Percentiles rank a stretch among this genome's conserved stretches.
phyloP scores from a whole-genome alignment of 2,113 vertebrate species.

The Platichthys stellatus region DNA sequence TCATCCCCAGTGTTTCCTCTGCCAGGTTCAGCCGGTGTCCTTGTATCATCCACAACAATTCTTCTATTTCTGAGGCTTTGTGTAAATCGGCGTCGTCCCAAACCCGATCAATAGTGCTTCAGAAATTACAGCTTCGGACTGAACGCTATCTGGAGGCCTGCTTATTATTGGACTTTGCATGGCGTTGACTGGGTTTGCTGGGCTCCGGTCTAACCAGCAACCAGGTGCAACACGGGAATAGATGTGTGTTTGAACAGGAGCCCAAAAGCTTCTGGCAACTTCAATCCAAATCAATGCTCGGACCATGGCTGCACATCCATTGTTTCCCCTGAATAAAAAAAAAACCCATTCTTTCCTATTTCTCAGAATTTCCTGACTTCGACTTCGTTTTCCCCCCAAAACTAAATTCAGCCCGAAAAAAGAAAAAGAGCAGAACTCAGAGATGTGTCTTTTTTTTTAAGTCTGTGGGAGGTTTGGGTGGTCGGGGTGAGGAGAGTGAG shows the following conservation, averaged over 20 bases:
- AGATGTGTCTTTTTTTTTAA: slow-evolving; percentile 22
- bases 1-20: background rate
- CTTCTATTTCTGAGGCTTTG: slow-evolving; percentile 38
- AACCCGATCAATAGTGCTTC: slow-evolving; percentile 65
- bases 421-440: slow-evolving; percentile 15
- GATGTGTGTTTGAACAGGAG: slow-evolving; percentile 65
- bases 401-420: slow-evolving; percentile 28
- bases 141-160: slow-evolving; percentile 43
- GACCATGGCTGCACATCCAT: slow-evolving; percentile 50
- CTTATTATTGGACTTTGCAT: slow-evolving; percentile 64
- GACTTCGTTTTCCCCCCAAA: slow-evolving; percentile 7
- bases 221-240: slow-evolving; percentile 68
- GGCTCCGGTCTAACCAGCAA: slow-evolving; percentile 50
- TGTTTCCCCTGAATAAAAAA: slow-evolving; percentile 46
- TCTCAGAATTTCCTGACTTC: slow-evolving; percentile 47
- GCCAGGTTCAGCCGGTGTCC: background rate
- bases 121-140: slow-evolving; percentile 43
- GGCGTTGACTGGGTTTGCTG: slow-evolving; percentile 44
- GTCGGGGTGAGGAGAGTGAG: slow-evolving; percentile 25
- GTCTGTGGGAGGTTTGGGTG: slow-evolving; percentile 30
- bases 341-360: slow-evolving; percentile 19
- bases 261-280: slow-evolving; percentile 67
- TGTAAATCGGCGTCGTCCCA: slow-evolving; percentile 58
- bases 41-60: slow-evolving; percentile 10
- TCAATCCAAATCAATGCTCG: slow-evolving; percentile 65